These are phyloP conservation scores for Marronus borbonicus DNA, from an alignment of 2,888 invertebrate genomes.

Conservation along the genomic window DNA sequence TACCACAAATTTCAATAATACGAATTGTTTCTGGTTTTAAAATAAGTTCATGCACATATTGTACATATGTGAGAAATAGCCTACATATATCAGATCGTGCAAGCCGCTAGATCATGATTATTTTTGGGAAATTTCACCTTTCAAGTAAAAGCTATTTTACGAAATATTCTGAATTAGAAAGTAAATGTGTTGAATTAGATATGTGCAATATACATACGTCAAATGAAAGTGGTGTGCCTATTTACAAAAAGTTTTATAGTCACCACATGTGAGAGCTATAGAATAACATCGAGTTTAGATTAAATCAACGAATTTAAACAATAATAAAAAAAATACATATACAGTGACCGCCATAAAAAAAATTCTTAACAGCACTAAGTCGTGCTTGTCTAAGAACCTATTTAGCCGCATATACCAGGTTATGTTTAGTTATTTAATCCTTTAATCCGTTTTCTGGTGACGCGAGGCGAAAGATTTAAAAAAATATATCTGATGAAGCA, in stretches of 20 bases:
- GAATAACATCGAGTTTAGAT: background rate
- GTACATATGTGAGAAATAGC: too few relatives aligned
- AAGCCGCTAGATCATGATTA: too few relatives aligned
- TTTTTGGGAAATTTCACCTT: background rate
- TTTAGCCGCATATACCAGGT: too few relatives aligned
- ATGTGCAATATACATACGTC: background rate
- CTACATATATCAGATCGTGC: background rate
- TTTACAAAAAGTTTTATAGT: background rate
- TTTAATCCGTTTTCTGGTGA: too few relatives aligned
- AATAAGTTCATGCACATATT: too few relatives aligned
- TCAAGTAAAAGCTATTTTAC: constrained; percentile 16
- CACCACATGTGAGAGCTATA: too few relatives aligned
- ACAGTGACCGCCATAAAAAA: background rate
- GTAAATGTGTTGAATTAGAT: background rate
- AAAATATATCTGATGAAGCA: too few relatives aligned
- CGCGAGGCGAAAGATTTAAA: too few relatives aligned
- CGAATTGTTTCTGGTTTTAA: too few relatives aligned
- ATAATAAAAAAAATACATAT: background rate
- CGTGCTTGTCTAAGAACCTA: too few relatives aligned
- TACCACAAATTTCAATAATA: too few relatives aligned
- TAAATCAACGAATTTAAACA: background rate
- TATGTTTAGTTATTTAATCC: too few relatives aligned
- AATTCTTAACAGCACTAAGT: background rate
- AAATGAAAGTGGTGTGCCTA: background rate
- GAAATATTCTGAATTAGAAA: background rate